phyloP scores from a whole-genome alignment of 2,113 vertebrate genomes.

The Vulpes lagopus region DNA sequence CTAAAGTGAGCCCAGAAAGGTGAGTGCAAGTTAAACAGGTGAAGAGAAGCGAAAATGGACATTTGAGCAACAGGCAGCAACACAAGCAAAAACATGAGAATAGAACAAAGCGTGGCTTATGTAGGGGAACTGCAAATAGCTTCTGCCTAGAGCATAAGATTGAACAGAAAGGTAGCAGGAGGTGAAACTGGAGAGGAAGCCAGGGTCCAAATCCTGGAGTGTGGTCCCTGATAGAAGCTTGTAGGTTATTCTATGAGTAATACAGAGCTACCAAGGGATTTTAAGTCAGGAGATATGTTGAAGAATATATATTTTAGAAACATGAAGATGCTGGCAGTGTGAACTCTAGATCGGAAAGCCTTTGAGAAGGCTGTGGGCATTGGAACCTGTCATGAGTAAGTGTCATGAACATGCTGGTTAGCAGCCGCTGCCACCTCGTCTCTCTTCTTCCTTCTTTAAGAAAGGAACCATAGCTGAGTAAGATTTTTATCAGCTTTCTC shows the following conservation, averaged over 20 bases:
- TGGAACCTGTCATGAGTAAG: slow-evolving; percentile 34
- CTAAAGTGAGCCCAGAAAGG: not conserved
- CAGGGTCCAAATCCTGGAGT: not conserved
- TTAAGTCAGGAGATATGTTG: not conserved
- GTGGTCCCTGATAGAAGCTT: not conserved
- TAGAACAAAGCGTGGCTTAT: not conserved
- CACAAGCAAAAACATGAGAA: not conserved
- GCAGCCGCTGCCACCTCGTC: not conserved
- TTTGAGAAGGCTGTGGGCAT: not conserved
- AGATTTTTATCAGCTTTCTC: slow-evolving; percentile 60
- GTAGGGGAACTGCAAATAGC: not conserved
- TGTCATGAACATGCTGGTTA: slow-evolving; percentile 51
- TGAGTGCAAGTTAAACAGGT: not conserved
- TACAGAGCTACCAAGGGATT: not conserved
- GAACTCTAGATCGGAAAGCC: not conserved
- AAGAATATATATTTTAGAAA: not conserved
- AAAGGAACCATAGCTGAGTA: slow-evolving; percentile 65
- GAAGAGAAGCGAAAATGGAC: not conserved
- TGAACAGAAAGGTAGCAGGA: not conserved
- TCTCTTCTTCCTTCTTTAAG: slow-evolving; percentile 1
- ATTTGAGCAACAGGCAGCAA: not conserved
- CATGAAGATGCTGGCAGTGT: not conserved
- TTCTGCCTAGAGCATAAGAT: not conserved
- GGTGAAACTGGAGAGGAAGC: not conserved
- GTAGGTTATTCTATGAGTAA: not conserved